Percentiles rank a stretch among this genome's conserved stretches.
Conservation (phyloP, 2,888 invertebrate genomes). For the Brassicogethes aeneus region DNA sequence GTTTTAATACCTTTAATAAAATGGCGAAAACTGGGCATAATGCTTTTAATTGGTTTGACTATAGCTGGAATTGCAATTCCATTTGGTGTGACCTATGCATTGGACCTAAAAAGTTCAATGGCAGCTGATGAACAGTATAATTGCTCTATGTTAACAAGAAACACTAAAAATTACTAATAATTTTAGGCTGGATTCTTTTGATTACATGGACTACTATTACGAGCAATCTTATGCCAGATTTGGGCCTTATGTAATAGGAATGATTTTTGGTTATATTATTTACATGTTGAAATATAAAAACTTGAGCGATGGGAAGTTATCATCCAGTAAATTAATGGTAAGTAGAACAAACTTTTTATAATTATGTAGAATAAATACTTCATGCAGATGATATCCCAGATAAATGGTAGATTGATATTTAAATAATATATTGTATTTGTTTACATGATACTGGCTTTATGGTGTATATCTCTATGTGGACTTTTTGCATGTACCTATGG, state of each 20-base stretch:
- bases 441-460: too few species aligned
- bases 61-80: constrained; percentile 4
- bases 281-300: background rate
- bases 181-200: too few species aligned
- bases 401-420: too few species aligned
- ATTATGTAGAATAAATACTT: too few species aligned
- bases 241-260: constrained; percentile 6
- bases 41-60: background rate
- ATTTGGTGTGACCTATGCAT: constrained; percentile 1
- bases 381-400: too few species aligned
- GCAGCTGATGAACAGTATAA: background rate
- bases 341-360: too few species aligned
- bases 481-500: constrained; percentile 6
- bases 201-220: constrained; percentile 3
- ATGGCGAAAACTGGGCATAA: constrained; percentile 1
- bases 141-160: too few species aligned
- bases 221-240: constrained; percentile 4
- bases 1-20: constrained; percentile 5
- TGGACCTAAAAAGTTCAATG: background rate
- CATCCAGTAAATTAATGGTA: too few species aligned
- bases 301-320: too few species aligned
- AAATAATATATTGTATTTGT: too few species aligned
- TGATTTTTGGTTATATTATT: constrained; percentile 2
- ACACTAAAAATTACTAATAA: too few species aligned
- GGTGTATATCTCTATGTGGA: constrained; percentile 7